Evolutionary conservation across 1,140 invertebrate species (phyloP).

Genomic region (Pentalonia nigronervosa): DNA sequence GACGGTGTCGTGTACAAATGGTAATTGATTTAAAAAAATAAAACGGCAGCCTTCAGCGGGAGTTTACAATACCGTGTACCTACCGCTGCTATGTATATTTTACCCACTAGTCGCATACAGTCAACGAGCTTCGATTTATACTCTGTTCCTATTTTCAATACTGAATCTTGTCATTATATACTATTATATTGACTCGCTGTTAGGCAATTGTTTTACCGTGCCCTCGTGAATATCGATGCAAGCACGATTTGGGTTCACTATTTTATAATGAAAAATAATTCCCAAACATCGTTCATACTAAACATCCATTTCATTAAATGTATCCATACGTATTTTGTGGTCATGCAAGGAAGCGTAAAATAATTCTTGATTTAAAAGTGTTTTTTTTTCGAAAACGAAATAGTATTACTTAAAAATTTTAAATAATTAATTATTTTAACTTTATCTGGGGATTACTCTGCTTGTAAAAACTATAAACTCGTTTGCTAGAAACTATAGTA

Average conservation of each 20-base stretch:
- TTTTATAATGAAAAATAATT: not conserved
- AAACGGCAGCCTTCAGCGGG: not conserved
- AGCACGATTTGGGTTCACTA: not conserved
- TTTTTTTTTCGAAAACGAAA: not conserved
- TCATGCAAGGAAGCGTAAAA: not conserved
- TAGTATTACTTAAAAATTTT: not conserved
- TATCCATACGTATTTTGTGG: not conserved
- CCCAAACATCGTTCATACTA: not conserved
- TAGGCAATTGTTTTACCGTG: not conserved
- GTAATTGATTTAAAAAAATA: conserved; percentile 42
- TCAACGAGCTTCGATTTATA: not conserved
- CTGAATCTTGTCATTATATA: not conserved
- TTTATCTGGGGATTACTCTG: not conserved
- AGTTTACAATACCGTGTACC: not conserved
- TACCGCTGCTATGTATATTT: not conserved
- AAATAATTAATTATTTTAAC: not conserved
- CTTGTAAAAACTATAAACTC: not conserved
- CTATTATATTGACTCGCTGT: not conserved
- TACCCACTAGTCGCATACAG: not conserved
- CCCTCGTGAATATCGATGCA: not conserved
- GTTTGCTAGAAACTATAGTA: not conserved
- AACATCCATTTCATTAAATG: not conserved
- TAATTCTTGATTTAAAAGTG: not conserved
- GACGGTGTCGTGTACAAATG: conserved; percentile 34
- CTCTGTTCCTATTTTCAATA: not conserved